Percentiles rank a stretch among this genome's conserved stretches.
Conservation (phyloP, 2,113 vertebrate genomes). For the Rhodinocichla rosea region DNA sequence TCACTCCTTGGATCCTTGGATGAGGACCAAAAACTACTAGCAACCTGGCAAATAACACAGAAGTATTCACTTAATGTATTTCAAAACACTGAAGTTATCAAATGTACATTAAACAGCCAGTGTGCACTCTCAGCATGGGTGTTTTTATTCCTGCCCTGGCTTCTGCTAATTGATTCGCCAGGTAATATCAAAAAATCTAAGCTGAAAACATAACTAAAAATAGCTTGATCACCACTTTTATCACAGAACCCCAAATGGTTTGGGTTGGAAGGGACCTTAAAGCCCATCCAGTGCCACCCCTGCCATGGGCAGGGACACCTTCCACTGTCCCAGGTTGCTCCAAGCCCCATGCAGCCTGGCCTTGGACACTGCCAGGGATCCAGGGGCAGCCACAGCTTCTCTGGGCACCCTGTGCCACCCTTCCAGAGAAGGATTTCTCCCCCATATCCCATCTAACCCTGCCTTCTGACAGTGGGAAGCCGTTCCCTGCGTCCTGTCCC, state of each 20-base stretch:
- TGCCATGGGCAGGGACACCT: not conserved
- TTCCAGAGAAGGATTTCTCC: rapidly evolving
- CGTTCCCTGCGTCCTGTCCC: not conserved
- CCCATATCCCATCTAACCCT: rapidly evolving
- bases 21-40: not conserved
- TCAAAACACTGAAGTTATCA: not conserved
- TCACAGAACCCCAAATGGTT: not conserved
- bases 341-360: rapidly evolving
- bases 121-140: not conserved
- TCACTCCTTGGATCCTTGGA: not conserved
- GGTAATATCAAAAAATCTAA: not conserved
- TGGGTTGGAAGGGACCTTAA: not conserved
- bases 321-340: rapidly evolving
- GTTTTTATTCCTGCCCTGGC: not conserved
- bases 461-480: not conserved
- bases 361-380: not conserved
- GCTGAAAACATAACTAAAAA: not conserved
- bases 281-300: too few species aligned
- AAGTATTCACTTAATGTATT: not conserved
- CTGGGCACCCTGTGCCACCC: not conserved
- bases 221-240: not conserved
- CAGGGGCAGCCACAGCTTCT: not conserved
- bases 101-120: not conserved
- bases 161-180: not conserved
- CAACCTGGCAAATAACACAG: not conserved